Percentiles rank a stretch among this genome's conserved stretches.
Conservation (phyloP, 2,113 vertebrate genomes). For the Perognathus longimembris region DNA sequence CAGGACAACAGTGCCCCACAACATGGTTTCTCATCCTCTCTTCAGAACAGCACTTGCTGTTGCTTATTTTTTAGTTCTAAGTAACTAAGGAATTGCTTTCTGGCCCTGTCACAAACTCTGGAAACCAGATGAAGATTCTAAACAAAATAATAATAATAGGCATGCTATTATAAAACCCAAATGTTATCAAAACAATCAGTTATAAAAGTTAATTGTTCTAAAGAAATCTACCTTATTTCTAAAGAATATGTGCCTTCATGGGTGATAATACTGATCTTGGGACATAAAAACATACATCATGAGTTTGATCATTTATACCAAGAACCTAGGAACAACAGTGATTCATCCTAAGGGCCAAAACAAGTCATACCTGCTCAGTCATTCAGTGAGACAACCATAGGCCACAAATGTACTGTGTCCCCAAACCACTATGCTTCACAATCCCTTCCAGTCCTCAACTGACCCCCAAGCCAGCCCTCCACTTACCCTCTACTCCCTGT, state of each 20-base stretch:
- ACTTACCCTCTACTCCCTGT: neutral
- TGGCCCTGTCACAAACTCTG: constrained; percentile 32
- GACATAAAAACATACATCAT: neutral
- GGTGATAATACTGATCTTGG: neutral
- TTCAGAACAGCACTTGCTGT: constrained; percentile 20
- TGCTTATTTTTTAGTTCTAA: constrained; percentile 55
- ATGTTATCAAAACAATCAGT: neutral
- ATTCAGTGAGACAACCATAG: neutral
- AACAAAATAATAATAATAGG: neutral
- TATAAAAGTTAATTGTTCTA: neutral
- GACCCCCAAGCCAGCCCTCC: neutral
- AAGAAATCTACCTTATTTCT: constrained; percentile 35
- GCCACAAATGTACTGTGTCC: neutral
- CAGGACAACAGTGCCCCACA: constrained; percentile 36
- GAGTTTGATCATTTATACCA: neutral
- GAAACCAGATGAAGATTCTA: neutral
- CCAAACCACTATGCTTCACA: neutral
- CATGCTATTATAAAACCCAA: constrained; percentile 36
- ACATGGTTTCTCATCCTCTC: constrained; percentile 19
- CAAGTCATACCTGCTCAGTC: neutral
- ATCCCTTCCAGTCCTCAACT: neutral
- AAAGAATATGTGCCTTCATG: neutral
- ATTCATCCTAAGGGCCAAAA: neutral
- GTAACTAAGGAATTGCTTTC: constrained; percentile 43
- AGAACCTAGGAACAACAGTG: neutral